Percentiles rank a stretch among this genome's conserved stretches.
phyloP scores from a whole-genome alignment of 2,113 vertebrate species.

The Tragelaphus imberbis region DNA sequence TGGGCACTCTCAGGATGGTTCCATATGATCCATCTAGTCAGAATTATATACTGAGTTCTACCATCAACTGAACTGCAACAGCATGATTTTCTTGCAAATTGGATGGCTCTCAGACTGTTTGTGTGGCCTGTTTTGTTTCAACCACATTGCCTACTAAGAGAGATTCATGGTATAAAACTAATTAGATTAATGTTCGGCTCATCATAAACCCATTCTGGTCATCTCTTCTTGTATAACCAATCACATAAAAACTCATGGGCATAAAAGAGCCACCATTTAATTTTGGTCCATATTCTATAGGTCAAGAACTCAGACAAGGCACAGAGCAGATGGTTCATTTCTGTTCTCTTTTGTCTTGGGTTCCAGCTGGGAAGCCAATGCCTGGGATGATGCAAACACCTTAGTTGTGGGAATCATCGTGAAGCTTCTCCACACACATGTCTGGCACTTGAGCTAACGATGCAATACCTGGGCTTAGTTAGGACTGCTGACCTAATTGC shows the following conservation, averaged over 20 bases:
- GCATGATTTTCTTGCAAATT: neutral
- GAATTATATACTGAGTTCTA: neutral
- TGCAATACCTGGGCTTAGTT: neutral
- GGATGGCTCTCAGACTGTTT: neutral
- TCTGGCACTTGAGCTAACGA: neutral
- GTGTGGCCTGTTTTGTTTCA: neutral
- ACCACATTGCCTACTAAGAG: neutral
- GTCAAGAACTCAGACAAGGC: neutral
- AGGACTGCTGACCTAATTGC: neutral
- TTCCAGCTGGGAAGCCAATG: neutral
- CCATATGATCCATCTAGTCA: neutral
- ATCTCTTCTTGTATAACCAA: neutral
- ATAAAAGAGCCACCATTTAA: neutral
- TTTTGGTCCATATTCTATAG: neutral
- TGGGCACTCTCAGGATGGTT: neutral
- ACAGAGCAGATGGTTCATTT: neutral
- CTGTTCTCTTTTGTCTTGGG: neutral
- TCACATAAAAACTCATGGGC: neutral
- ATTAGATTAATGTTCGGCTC: neutral
- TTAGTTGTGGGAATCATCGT: neutral
- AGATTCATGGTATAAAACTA: neutral
- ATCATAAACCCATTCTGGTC: neutral
- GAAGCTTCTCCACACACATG: neutral
- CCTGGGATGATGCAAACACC: neutral
- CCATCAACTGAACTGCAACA: neutral